phyloP scores from a whole-genome alignment of 1,140 invertebrate genomes.

The Drosophila pruinosa region DNA sequence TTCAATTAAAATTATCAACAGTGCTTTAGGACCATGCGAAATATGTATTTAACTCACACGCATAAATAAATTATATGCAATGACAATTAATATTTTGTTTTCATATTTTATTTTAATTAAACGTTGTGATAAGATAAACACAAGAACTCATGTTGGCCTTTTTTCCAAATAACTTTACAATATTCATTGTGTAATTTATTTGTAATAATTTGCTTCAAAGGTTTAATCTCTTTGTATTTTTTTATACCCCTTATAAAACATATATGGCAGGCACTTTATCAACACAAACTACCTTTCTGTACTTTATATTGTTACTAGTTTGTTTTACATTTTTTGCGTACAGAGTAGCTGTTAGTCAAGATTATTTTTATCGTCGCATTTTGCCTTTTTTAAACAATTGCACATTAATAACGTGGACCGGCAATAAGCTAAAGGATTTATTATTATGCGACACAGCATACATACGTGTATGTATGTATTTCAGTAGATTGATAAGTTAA shows the following conservation, averaged over 20 bases:
- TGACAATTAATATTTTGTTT: slow-evolving; percentile 48
- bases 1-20: slow-evolving; percentile 61
- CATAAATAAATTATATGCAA: slow-evolving; percentile 56
- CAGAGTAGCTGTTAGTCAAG: not conserved
- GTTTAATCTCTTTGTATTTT: slow-evolving; percentile 19
- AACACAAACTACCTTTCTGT: no score
- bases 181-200: slow-evolving; percentile 71
- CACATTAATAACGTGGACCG: not conserved
- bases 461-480: slow-evolving; percentile 8
- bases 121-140: slow-evolving; percentile 4
- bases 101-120: slow-evolving; percentile 40
- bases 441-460: not conserved
- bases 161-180: slow-evolving; percentile 28
- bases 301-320: no score
- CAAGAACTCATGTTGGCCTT: not conserved
- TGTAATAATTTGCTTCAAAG: slow-evolving; percentile 48
- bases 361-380: not conserved
- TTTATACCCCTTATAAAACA: not conserved
- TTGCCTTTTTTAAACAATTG: not conserved
- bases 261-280: not conserved
- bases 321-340: not conserved
- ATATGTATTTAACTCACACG: slow-evolving; percentile 40
- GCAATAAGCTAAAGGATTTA: not conserved
- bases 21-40: slow-evolving; percentile 27
- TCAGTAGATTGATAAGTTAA: slow-evolving; percentile 26